phyloP scores from a whole-genome alignment of 2,113 vertebrate species.

The Amazona guildingii region DNA sequence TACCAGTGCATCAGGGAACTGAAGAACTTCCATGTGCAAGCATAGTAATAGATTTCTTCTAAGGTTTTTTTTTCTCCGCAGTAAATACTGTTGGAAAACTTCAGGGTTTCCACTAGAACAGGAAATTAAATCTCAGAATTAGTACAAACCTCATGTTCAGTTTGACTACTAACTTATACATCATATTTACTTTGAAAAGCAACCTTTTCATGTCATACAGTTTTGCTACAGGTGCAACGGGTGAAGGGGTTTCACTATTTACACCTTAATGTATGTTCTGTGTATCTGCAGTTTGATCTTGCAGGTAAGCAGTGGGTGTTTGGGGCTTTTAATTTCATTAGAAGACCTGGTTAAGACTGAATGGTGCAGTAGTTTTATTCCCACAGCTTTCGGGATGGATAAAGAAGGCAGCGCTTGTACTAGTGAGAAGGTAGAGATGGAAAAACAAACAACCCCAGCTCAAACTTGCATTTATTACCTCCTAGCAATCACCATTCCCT shows the following conservation, averaged over 20 bases:
- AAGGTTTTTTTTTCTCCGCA: background rate
- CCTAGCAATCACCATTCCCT: background rate
- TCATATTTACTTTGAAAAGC: background rate
- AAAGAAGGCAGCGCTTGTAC: background rate
- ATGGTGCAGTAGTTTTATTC: background rate
- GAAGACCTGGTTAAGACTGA: background rate
- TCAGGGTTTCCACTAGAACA: background rate
- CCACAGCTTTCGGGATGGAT: background rate
- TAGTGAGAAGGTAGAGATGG: background rate
- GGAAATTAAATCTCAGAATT: slow-evolving; percentile 1
- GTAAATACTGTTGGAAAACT: background rate
- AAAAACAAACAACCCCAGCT: background rate
- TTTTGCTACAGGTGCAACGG: background rate
- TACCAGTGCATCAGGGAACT: background rate
- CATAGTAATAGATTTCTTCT: background rate
- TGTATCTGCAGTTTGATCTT: background rate
- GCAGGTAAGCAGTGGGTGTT: background rate
- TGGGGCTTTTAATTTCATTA: background rate
- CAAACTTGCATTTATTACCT: background rate
- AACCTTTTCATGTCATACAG: background rate
- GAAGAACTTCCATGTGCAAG: background rate
- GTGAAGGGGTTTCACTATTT: background rate
- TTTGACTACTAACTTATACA: background rate
- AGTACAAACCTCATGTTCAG: background rate
- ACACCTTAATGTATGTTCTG: background rate